phyloP scores from a whole-genome alignment of 2,113 vertebrate species.

The Alligator sinensis region DNA sequence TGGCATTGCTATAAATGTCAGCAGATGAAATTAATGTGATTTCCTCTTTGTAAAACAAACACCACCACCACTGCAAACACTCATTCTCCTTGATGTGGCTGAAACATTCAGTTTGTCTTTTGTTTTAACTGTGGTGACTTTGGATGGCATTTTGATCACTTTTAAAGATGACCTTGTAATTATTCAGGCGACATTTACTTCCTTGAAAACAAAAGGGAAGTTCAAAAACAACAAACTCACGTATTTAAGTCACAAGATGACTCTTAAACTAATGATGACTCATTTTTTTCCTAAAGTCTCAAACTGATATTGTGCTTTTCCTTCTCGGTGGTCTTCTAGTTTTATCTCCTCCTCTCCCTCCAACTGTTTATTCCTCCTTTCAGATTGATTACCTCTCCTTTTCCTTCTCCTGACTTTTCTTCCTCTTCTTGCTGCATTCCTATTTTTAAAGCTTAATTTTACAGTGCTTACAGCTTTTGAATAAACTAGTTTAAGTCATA shows the following conservation, averaged over 20 bases:
- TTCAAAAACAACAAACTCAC: slow-evolving; percentile 19
- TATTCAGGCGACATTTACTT: not conserved
- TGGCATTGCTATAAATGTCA: not conserved
- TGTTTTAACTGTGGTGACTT: not conserved
- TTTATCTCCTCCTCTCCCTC: slow-evolving; percentile 58
- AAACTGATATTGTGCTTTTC: not conserved
- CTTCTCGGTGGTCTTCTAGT: slow-evolving; percentile 21
- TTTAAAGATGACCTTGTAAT: not conserved
- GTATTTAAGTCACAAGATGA: not conserved
- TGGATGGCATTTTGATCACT: not conserved
- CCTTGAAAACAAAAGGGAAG: not conserved
- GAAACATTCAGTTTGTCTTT: not conserved
- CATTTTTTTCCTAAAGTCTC: not conserved
- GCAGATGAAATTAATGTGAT: slow-evolving; percentile 3
- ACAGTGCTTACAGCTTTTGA: slow-evolving; percentile 57
- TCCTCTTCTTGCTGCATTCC: slow-evolving; percentile 47
- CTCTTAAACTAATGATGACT: too few species aligned
- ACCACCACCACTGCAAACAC: not conserved
- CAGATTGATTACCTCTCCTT: slow-evolving; percentile 63
- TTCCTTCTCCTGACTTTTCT: slow-evolving; percentile 49
- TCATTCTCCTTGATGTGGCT: not conserved
- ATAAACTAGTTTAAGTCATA: slow-evolving; percentile 32
- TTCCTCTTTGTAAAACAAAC: not conserved
- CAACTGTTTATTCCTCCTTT: slow-evolving; percentile 67
- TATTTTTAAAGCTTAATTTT: slow-evolving; percentile 66